These are phyloP conservation scores for Allophyes oxyacanthae DNA, from an alignment of 2,888 invertebrate genomes.

Conservation along the genomic window DNA sequence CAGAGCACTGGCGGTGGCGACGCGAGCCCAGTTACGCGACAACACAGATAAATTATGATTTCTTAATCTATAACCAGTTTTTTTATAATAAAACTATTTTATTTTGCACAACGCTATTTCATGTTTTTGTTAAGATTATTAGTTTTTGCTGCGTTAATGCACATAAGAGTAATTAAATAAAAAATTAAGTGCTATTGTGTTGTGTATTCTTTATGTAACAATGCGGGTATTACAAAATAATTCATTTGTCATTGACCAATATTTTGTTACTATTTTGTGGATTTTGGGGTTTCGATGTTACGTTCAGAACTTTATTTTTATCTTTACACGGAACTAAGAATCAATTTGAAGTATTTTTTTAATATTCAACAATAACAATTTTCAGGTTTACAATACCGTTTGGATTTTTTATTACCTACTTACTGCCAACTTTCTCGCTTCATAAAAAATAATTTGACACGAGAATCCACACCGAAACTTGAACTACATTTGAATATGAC, in stretches of 20 bases:
- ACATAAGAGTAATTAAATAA: conserved; percentile 33
- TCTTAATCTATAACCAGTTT: conserved; percentile 74
- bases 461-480: conserved; percentile 35
- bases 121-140: conserved; percentile 48
- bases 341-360: background rate
- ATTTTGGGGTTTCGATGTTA: conserved; percentile 18
- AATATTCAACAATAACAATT: background rate
- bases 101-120: conserved; percentile 63
- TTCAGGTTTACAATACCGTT: conserved; percentile 19
- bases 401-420: background rate
- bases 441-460: conserved; percentile 27
- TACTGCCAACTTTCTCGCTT: conserved; percentile 32
- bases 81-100: conserved; percentile 57
- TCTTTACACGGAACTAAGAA: background rate
- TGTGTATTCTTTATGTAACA: conserved; percentile 38
- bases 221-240: conserved; percentile 38
- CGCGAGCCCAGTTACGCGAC: conserved; percentile 54
- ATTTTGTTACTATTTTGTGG: conserved; percentile 26
- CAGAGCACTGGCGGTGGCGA: conserved; percentile 68
- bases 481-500: conserved; percentile 52
- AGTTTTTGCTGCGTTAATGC: conserved; percentile 45
- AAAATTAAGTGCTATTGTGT: conserved; percentile 25
- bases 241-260: conserved; percentile 44
- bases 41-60: conserved; percentile 69
- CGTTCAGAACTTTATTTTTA: conserved; percentile 3